Evolutionary conservation across 2,888 invertebrate genomes (phyloP).

Genomic region (Lampropteryx suffumata): DNA sequence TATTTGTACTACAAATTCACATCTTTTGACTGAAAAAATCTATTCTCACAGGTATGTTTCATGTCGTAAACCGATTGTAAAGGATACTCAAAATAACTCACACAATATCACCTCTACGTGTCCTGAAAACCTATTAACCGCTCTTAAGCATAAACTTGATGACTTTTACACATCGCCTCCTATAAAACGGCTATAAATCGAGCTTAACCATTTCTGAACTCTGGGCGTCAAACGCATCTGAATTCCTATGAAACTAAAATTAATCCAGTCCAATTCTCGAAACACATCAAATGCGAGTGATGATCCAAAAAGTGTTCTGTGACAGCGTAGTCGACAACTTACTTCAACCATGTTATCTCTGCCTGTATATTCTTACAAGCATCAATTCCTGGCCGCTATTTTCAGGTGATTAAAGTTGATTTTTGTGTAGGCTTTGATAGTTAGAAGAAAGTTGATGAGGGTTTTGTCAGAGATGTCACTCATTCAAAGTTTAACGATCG

Average conservation of each 20-base stretch:
- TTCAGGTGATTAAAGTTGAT: constrained; percentile 32
- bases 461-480: constrained; percentile 75
- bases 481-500: constrained; percentile 80
- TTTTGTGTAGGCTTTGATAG: constrained; percentile 7
- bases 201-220: constrained; percentile 46
- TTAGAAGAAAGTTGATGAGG: constrained; percentile 32
- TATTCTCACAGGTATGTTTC: too few species aligned
- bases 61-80: background rate
- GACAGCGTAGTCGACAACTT: constrained; percentile 72
- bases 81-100: background rate
- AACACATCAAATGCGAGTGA: constrained; percentile 73
- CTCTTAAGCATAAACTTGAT: constrained; percentile 30
- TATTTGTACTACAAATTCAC: too few species aligned
- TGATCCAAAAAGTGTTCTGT: constrained; percentile 69
- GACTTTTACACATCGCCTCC: constrained; percentile 35
- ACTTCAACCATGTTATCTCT: constrained; percentile 47
- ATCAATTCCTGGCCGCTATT: constrained; percentile 17
- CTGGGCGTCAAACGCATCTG: constrained; percentile 52
- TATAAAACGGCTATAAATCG: constrained; percentile 52
- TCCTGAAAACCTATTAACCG: constrained; percentile 29
- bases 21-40: too few species aligned
- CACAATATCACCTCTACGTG: constrained; percentile 10
- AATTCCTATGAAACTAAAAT: constrained; percentile 70
- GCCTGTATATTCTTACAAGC: constrained; percentile 1
- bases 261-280: constrained; percentile 67